Evolutionary conservation across 2,797 vertebrate genomes (phyloP).

Genomic region (Amniataba percoides): DNA sequence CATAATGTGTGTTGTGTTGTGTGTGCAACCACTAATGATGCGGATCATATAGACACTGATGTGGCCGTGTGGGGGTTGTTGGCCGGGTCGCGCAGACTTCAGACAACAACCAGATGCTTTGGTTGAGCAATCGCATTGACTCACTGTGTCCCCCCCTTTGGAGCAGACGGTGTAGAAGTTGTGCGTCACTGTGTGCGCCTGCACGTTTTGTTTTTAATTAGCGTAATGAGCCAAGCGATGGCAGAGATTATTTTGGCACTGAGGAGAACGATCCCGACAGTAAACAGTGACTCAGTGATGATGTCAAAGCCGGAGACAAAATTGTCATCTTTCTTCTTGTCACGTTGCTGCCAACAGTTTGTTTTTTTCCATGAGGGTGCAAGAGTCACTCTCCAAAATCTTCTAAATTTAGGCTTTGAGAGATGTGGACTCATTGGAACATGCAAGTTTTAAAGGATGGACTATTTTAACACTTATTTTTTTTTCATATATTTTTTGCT

Average conservation of each 20-base stretch:
- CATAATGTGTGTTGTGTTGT: slow-evolving; percentile 49
- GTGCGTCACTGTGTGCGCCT: slow-evolving; percentile 51
- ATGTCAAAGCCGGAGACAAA: slow-evolving; percentile 47
- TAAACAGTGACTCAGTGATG: slow-evolving; percentile 57
- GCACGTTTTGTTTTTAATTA: slow-evolving; percentile 69
- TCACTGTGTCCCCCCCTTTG: slow-evolving; percentile 60
- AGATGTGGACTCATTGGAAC: slow-evolving; percentile 1
- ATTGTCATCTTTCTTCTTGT: slow-evolving; percentile 23
- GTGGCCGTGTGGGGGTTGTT: slow-evolving; percentile 31
- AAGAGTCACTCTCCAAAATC: background rate
- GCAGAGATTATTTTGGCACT: slow-evolving; percentile 54
- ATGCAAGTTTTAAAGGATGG: background rate
- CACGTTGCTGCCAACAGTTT: slow-evolving; percentile 15
- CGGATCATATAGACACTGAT: slow-evolving; percentile 68
- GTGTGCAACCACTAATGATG: slow-evolving; percentile 68
- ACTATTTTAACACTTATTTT: background rate
- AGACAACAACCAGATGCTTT: slow-evolving; percentile 77
- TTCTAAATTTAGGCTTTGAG: background rate
- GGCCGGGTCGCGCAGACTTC: slow-evolving; percentile 46
- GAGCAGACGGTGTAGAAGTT: slow-evolving; percentile 38
- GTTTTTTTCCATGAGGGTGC: slow-evolving; percentile 1
- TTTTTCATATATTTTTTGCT: no score
- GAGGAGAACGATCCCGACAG: slow-evolving; percentile 43
- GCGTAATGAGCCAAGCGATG: slow-evolving; percentile 50
- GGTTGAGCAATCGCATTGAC: slow-evolving; percentile 72